Conservation (phyloP, 2,113 vertebrate genomes). For the Epinephelus lanceolatus region DNA sequence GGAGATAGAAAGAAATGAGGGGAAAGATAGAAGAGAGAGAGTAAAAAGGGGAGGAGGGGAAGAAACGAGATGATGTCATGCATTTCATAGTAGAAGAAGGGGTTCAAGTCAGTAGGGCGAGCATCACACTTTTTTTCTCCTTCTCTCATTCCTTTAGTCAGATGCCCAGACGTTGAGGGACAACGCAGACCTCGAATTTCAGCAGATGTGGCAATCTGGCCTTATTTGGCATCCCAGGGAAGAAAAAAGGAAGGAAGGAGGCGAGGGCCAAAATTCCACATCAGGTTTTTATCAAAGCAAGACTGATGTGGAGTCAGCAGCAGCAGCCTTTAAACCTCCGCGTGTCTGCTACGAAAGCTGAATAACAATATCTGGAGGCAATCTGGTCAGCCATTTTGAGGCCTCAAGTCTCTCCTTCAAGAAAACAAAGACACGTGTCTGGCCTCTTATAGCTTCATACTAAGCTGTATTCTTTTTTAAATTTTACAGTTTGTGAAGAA, state of each 20-base stretch:
- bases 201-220: slow-evolving; percentile 68
- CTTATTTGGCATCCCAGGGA: slow-evolving; percentile 77
- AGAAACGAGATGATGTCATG: slow-evolving; percentile 70
- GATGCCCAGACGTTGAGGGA: slow-evolving; percentile 30
- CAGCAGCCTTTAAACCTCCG: slow-evolving; percentile 32
- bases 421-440: background rate
- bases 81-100: slow-evolving; percentile 49
- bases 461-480: background rate
- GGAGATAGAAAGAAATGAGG: slow-evolving; percentile 1
- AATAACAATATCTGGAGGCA: slow-evolving; percentile 21
- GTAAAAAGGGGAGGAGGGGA: slow-evolving; percentile 13
- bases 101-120: slow-evolving; percentile 38
- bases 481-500: no score
- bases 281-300: slow-evolving; percentile 78
- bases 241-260: slow-evolving; percentile 60
- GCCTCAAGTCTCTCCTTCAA: slow-evolving; percentile 2
- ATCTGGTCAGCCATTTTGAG: slow-evolving; percentile 34
- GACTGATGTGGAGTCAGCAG: slow-evolving; percentile 57
- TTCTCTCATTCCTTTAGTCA: slow-evolving; percentile 21
- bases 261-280: slow-evolving; percentile 73
- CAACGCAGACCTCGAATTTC: slow-evolving; percentile 46
- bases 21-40: slow-evolving; percentile 18
- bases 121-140: background rate
- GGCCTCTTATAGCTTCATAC: background rate
- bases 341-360: background rate